phyloP scores from a whole-genome alignment of 2,113 vertebrate genomes.

The Chroicocephalus ridibundus region DNA sequence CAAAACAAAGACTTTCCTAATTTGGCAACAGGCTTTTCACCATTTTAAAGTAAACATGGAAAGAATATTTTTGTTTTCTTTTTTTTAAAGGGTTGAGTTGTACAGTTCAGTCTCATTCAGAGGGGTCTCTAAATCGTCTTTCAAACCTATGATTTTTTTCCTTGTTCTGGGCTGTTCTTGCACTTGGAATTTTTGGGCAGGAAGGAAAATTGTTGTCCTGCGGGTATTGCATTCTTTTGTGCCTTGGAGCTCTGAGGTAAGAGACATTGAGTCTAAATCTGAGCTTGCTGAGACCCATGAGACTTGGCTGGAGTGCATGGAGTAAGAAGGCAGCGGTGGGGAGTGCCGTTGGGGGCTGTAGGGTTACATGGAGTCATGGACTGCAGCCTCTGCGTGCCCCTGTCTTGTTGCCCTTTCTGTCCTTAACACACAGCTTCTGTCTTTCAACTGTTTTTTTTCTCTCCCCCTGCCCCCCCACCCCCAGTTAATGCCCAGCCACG shows the following conservation, averaged over 20 bases:
- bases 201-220: not conserved
- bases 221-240: not conserved
- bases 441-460: not conserved
- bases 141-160: not conserved
- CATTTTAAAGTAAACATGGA: not conserved
- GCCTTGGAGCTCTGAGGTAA: not conserved
- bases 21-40: not conserved
- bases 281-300: not conserved
- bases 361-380: not conserved
- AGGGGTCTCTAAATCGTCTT: not conserved
- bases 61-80: not conserved
- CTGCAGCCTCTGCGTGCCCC: not conserved
- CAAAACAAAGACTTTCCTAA: not conserved
- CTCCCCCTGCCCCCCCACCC: not conserved
- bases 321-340: not conserved
- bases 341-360: not conserved
- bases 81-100: not conserved
- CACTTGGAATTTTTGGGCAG: not conserved
- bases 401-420: not conserved
- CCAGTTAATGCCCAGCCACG: constrained; percentile 82
- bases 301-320: not conserved
- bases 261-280: not conserved
- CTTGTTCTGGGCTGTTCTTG: not conserved
- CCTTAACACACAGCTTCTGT: not conserved
- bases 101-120: not conserved